Evolutionary conservation across 2,888 invertebrate genomes (phyloP).

Genomic region (Eupithecia abbreviata): DNA sequence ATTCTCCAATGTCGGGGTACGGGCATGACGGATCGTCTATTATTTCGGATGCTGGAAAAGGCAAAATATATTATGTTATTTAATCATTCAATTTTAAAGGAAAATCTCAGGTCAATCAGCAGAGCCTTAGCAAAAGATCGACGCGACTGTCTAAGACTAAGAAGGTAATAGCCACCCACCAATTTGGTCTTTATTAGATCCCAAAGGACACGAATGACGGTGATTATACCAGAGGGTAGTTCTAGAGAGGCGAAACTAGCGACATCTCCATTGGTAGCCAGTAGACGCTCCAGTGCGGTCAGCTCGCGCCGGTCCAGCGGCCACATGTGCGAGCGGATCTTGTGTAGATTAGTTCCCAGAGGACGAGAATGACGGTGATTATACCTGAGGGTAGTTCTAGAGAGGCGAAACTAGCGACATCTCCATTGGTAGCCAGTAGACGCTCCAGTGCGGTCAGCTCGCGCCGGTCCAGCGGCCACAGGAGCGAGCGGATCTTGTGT

Average conservation of each 20-base stretch:
- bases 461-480: constrained; percentile 91
- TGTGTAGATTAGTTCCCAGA: no score
- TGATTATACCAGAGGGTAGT: constrained; percentile 5
- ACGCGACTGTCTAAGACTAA: no score
- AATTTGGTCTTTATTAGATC: no score
- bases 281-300: constrained; percentile 91
- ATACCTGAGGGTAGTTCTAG: constrained; percentile 9
- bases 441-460: constrained; percentile 91
- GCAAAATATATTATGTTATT: neutral
- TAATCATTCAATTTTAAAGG: neutral
- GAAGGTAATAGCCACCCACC: no score
- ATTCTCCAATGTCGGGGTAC: constrained; percentile 86
- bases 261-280: constrained; percentile 88
- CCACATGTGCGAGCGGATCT: constrained; percentile 91
- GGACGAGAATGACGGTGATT: neutral
- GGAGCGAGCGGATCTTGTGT: constrained; percentile 86
- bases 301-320: constrained; percentile 88
- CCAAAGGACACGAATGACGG: no score
- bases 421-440: constrained; percentile 91
- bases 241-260: neutral
- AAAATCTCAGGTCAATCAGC: neutral
- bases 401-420: constrained; percentile 7
- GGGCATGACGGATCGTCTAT: constrained; percentile 62
- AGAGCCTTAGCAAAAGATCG: neutral
- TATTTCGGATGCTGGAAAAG: constrained; percentile 56